Conservation (phyloP, 2,113 vertebrate species). For the Nicator chloris region DNA sequence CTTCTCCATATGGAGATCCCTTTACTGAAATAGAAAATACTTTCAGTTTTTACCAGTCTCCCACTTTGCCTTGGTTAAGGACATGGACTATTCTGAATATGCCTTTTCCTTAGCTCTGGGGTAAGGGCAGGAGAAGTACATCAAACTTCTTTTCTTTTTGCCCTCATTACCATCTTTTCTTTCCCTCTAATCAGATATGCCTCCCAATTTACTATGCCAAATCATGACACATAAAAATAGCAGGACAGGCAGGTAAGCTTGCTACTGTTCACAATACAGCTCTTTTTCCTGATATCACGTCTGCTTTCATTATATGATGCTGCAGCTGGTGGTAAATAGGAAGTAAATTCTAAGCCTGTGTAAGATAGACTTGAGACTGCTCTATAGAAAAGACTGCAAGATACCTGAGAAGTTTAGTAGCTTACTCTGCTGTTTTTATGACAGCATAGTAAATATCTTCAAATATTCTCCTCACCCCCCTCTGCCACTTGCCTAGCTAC, state of each 20-base stretch:
- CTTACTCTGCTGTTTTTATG: constrained; percentile 51
- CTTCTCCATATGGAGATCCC: neutral
- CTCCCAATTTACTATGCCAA: neutral
- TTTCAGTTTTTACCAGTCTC: neutral
- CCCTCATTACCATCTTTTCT: neutral
- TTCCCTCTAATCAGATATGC: neutral
- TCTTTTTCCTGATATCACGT: neutral
- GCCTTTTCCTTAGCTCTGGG: neutral
- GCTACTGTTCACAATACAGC: neutral
- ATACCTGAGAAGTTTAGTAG: constrained; percentile 57
- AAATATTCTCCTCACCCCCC: neutral
- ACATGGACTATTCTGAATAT: neutral
- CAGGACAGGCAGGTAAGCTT: neutral
- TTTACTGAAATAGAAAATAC: neutral
- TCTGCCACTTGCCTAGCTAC: constrained; percentile 35
- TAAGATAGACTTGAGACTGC: constrained; percentile 43
- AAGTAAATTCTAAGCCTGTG: constrained; percentile 42
- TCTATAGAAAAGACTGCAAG: constrained; percentile 55
- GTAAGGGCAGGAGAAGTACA: neutral
- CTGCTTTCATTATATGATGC: neutral
- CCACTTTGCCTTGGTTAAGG: neutral
- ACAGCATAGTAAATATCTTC: constrained; percentile 60
- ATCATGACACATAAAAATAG: neutral
- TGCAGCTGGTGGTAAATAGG: constrained; percentile 7
- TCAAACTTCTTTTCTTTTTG: neutral